Evolutionary conservation across 2,797 vertebrate species (phyloP), one percentile per base, ranked within the genome.

Genomic region (Chiloscyllium punctatum): DNA sequence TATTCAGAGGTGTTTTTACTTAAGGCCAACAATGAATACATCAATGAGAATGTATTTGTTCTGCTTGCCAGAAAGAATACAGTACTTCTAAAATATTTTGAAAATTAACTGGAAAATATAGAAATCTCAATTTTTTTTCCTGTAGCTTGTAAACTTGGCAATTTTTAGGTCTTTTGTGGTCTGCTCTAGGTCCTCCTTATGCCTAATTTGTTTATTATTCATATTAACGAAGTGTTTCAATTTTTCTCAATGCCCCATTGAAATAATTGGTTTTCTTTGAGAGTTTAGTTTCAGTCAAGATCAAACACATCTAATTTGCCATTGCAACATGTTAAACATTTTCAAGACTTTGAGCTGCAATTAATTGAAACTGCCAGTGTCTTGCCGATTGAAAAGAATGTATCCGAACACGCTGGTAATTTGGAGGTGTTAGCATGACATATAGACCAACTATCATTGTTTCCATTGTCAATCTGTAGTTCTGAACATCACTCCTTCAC

Each of bases 91-190:
- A 92, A 92, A 42, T 69, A 69, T 92, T 69, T 92, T n/a, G 37
- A 42, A 62, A 37, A 92, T 92, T 69, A 92, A 92, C 90, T 92
- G n/a, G 90, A 42, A 92, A 92, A 9, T 42, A 69, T 69, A 92
- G 90, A 18, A 69, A 25, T 92, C 66, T 92, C 90, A 62, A 62
- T 2, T 68, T 48, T 92, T 15, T n/a, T n/a, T 92, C 66, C 62
- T 69, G 62, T 69, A 18, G 90, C 42, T n/a, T 69, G 68, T 25
- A 88, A 57, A 48, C 25, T 92, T 92, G 90, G 18, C 66, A 92
- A 25, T 37, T 13, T 11, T 66, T 62, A 30, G 13, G 30, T 25
- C 27, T 57, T 21, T 57, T 33, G 42, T 74, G 42, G 23, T 72
- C 42, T 94, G 15, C 77, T n/a, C 1, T 30, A 0, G 27, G 16